These are phyloP conservation scores for Orbicella faveolata DNA, from an alignment of 64 coral and sea anemone genomes.

Conservation along the genomic window DNA sequence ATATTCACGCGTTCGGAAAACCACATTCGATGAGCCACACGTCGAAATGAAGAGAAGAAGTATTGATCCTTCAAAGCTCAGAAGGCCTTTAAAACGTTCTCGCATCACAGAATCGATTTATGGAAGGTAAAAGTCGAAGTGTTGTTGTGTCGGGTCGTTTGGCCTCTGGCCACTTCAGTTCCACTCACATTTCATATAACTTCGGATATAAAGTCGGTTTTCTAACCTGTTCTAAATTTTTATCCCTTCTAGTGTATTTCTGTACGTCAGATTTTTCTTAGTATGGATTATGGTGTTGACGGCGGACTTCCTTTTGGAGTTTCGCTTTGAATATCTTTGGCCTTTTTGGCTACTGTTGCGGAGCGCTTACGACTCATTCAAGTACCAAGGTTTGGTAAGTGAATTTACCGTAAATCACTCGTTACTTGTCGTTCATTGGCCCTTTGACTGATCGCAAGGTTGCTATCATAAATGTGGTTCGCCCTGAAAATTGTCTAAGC, in stretches of 20 bases:
- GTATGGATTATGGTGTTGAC: conserved; percentile 98
- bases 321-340: conserved; percentile 99
- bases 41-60: conserved; percentile 92
- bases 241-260: conserved; percentile 87
- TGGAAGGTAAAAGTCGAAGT: conserved; percentile 86
- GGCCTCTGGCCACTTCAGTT: background rate
- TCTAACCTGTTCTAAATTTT: conserved; percentile 35
- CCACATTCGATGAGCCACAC: conserved; percentile 67
- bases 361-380: conserved; percentile 99
- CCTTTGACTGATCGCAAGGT: background rate
- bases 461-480: conserved; percentile 29
- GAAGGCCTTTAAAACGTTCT: conserved; percentile 96
- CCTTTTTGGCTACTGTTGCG: conserved; percentile 97
- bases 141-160: background rate
- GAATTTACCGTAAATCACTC: background rate
- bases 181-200: background rate
- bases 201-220: conserved; percentile 4
- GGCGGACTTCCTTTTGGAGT: conserved; percentile 98
- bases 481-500: background rate
- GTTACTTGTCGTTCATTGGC: conserved; percentile 26
- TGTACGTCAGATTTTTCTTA: conserved; percentile 98
- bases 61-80: conserved; percentile 98
- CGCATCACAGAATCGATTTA: conserved; percentile 99
- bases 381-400: conserved; percentile 99
- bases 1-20: conserved; percentile 38